phyloP scores from a whole-genome alignment of 2,888 invertebrate genomes.

The Smittia sp. region DNA sequence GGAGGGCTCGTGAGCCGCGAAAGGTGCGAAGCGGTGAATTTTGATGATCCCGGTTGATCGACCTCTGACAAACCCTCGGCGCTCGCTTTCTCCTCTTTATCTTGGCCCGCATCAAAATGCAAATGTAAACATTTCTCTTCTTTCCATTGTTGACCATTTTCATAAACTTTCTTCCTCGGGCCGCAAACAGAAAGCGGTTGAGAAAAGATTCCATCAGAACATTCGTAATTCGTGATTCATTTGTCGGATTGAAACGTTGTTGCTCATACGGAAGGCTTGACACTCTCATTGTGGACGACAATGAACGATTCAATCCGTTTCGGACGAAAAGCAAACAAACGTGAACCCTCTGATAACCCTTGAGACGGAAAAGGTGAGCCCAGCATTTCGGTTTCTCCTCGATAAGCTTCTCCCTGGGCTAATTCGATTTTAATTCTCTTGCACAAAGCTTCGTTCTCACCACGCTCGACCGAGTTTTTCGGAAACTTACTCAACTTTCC shows the following conservation, averaged over 20 bases:
- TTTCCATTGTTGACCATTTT: slow-evolving; percentile 22
- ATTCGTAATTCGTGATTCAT: slow-evolving; percentile 29
- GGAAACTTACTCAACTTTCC: neutral
- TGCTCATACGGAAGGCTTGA: slow-evolving; percentile 32
- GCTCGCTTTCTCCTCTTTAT: slow-evolving; percentile 10
- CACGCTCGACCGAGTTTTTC: too few species aligned
- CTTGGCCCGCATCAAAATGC: neutral
- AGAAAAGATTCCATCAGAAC: slow-evolving; percentile 4
- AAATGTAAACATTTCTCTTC: slow-evolving; percentile 25
- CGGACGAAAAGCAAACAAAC: neutral
- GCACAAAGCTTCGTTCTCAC: too few species aligned
- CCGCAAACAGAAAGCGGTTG: neutral
- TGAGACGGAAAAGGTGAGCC: neutral
- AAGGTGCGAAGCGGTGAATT: neutral
- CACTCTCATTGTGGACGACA: slow-evolving; percentile 7
- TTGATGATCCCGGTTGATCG: slow-evolving; percentile 14
- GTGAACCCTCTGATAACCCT: neutral
- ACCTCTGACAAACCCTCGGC: slow-evolving; percentile 19
- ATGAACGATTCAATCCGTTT: neutral
- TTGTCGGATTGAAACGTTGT: slow-evolving; percentile 20
- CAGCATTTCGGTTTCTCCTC: too few species aligned
- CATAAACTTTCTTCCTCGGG: neutral
- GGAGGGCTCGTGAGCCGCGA: neutral
- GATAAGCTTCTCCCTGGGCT: too few species aligned
- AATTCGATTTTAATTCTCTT: too few species aligned